phyloP scores from a whole-genome alignment of 2,797 vertebrate species.

The Muraenolepis orangiensis region DNA sequence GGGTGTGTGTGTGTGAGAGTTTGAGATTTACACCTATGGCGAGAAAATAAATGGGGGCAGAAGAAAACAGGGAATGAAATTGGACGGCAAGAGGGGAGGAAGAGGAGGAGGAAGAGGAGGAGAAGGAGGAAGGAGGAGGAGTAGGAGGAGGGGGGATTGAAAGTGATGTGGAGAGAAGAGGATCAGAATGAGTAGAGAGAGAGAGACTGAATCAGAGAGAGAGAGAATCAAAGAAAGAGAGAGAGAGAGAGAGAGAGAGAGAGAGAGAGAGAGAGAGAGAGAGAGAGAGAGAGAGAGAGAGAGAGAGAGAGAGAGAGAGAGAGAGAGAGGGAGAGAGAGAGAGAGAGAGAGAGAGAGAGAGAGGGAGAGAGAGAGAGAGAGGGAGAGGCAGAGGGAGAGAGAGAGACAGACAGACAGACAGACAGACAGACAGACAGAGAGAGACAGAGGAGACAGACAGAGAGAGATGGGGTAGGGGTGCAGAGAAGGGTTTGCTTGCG shows the following conservation, averaged over 20 bases:
- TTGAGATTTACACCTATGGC: conserved; percentile 43
- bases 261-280: conserved; percentile 16
- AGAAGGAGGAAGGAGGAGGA: conserved; percentile 32
- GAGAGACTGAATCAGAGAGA: conserved; percentile 21
- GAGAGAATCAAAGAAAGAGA: conserved; percentile 19
- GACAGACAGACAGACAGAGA: conserved; percentile 28
- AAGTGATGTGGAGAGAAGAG: conserved; percentile 39
- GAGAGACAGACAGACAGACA: conserved; percentile 16
- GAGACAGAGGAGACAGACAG: conserved; percentile 19
- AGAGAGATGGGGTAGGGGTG: conserved; percentile 12
- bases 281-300: conserved; percentile 26
- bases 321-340: too few relatives aligned
- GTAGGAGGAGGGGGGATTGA: conserved; percentile 35
- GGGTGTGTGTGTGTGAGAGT: conserved; percentile 2
- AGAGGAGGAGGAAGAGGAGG: conserved; percentile 28
- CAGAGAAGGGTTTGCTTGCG: background rate
- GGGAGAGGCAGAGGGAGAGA: conserved; percentile 20
- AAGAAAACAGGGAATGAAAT: conserved; percentile 31
- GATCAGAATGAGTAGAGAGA: conserved; percentile 12
- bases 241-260: conserved; percentile 21
- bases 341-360: conserved; percentile 42
- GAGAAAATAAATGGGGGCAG: conserved; percentile 21
- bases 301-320: too few relatives aligned
- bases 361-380: conserved; percentile 5
- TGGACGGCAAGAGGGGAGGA: conserved; percentile 32